Base-by-base conservation (phyloP, 2,113 vertebrate genomes). In the Campylomormyrus numenius region DNA sequence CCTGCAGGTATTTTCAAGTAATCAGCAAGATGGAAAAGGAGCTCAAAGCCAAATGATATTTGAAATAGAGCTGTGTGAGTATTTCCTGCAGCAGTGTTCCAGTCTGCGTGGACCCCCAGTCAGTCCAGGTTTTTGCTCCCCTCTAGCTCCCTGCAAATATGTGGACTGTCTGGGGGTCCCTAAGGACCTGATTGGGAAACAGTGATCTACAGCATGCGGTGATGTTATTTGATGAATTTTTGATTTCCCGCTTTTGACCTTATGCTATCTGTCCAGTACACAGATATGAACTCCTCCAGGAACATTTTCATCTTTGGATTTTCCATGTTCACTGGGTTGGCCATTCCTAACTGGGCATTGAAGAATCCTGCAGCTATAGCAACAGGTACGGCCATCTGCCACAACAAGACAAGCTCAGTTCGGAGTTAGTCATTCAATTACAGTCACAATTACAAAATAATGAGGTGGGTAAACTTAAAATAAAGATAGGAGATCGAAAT, bases 241-340 rank as follows among this genome's bases (percentile, higher is more conserved):
- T 74, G 39, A 88, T 74, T 74, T 89, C 21, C 48, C 24, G 48
- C 11, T 39, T 52, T 45, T 15, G 45, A 74, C 27, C 45, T 39
- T 21, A 62, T 31, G 39, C 27, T 8, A 52, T 89, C 87, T 91
- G 27, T 80, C 21, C 93, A 99, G 98, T 99, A 97, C 45, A 94
- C 96, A 88, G 96, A 99, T 92, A 98, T 99, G 98, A 99, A 99
- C 93, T 99, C 97, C 1, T 97, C 98, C 88, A 94, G 98, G 91
- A 99, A 99, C 94, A 96, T 99, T 94, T 99, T 99, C 89, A 95
- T 99, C 85, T 98, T 99, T 92, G 98, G 98, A 92, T 99, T 99
- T 95, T 98, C 98, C 93, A 95, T 99, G 91, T 99, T 97, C 93
- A 93, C 94, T 93, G 98, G 96, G 24, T 94, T 99, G 50, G 94